phyloP scores from a whole-genome alignment of 2,888 invertebrate genomes.

The Volucella inanis region DNA sequence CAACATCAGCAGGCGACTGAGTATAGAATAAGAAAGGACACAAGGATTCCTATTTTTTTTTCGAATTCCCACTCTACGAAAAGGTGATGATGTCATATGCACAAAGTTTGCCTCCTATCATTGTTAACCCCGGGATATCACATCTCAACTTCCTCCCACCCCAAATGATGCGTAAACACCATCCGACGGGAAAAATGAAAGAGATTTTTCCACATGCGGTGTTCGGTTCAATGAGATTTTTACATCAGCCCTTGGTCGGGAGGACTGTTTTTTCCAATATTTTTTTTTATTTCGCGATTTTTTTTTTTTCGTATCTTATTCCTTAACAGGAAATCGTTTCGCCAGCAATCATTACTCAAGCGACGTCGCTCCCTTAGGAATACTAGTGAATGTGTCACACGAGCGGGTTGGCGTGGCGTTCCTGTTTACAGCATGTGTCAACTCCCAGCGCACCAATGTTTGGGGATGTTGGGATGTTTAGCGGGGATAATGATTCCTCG shows the following conservation, averaged over 20 bases:
- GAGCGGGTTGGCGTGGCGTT: conserved; percentile 51
- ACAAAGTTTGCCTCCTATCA: conserved; percentile 69
- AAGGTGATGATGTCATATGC: conserved; percentile 75
- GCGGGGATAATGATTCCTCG: conserved; percentile 60
- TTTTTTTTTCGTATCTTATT: conserved; percentile 47
- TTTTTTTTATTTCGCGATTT: conserved; percentile 42
- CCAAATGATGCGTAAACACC: conserved; percentile 70
- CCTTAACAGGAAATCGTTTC: conserved; percentile 57
- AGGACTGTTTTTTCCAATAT: not conserved
- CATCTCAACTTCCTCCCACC: conserved; percentile 49
- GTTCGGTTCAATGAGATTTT: conserved; percentile 66
- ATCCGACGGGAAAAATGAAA: conserved; percentile 60
- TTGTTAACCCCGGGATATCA: conserved; percentile 67
- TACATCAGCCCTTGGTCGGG: conserved; percentile 47
- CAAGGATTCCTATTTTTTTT: not conserved
- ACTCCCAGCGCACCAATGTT: conserved; percentile 59
- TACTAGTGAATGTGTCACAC: conserved; percentile 56
- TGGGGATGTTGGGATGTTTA: conserved; percentile 50
- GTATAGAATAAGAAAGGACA: conserved; percentile 22
- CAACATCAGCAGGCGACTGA: conserved; percentile 32
- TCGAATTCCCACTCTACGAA: not conserved
- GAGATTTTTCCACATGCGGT: conserved; percentile 73
- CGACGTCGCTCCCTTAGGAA: conserved; percentile 64
- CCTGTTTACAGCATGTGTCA: conserved; percentile 66
- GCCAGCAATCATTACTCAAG: conserved; percentile 69